Percentiles rank a stretch among this genome's conserved stretches.
phyloP scores from a whole-genome alignment of 2,888 invertebrate species.

The Micropterix aruncella region DNA sequence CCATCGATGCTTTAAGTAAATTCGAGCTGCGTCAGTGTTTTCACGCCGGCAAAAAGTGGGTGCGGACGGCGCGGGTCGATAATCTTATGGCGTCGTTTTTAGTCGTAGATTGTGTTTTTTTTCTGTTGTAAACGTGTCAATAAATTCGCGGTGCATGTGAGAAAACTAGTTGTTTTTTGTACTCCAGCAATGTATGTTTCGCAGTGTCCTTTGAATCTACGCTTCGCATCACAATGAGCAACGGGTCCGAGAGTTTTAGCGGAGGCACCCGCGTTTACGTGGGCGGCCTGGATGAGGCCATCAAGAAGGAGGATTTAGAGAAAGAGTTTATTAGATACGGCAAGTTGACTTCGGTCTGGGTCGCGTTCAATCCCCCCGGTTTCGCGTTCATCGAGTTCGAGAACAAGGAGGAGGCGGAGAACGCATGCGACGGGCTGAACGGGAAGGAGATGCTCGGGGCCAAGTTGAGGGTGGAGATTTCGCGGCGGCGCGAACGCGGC shows the following conservation, averaged over 20 bases:
- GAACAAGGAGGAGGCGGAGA: constrained; percentile 77
- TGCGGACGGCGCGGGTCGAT: too few relatives aligned
- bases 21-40: too few relatives aligned
- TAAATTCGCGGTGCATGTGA: too few relatives aligned
- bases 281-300: constrained; percentile 75
- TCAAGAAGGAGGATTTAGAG: constrained; percentile 86
- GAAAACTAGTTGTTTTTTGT: neutral
- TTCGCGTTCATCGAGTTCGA: constrained; percentile 91
- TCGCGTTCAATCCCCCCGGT: constrained; percentile 86
- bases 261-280: constrained; percentile 74
- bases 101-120: too few relatives aligned
- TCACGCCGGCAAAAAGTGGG: too few relatives aligned
- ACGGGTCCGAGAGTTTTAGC: constrained; percentile 7
- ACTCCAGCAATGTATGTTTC: neutral
- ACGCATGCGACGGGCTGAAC: constrained; percentile 79
- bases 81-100: too few relatives aligned
- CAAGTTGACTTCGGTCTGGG: constrained; percentile 85
- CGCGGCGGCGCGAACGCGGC: constrained; percentile 63
- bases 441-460: constrained; percentile 79
- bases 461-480: constrained; percentile 78
- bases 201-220: too few relatives aligned
- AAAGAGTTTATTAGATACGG: constrained; percentile 85
- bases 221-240: constrained; percentile 6
- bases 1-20: too few relatives aligned
- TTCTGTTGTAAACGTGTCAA: neutral